Evolutionary conservation across 1,140 invertebrate genomes (phyloP).

Genomic region (Saccostrea glomerata): DNA sequence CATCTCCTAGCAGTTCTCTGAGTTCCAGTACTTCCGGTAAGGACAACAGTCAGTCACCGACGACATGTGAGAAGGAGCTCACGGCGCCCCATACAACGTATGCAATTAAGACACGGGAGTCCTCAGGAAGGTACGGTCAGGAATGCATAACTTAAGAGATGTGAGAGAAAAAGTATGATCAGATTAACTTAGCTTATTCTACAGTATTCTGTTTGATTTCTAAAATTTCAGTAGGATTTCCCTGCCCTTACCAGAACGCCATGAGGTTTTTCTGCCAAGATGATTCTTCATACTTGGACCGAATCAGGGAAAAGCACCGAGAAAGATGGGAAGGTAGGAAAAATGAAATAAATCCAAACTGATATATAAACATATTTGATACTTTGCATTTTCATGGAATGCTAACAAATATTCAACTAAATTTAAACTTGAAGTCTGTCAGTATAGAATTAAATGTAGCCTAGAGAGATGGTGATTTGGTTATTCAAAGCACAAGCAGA

Average conservation of each 20-base stretch:
- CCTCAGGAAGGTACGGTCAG: too few species aligned
- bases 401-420: background rate
- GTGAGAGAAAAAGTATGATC: too few species aligned
- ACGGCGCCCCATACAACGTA: constrained; percentile 19
- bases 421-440: background rate
- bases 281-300: constrained; percentile 64
- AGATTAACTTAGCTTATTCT: too few species aligned
- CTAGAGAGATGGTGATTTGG: background rate
- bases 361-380: background rate
- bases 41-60: constrained; percentile 54
- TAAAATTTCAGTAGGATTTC: constrained; percentile 57
- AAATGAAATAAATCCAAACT: background rate
- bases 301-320: constrained; percentile 67
- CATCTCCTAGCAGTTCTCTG: constrained; percentile 60
- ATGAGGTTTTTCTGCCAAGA: constrained; percentile 71
- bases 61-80: constrained; percentile 49
- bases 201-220: background rate
- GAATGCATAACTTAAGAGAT: too few species aligned
- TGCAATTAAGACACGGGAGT: constrained; percentile 1
- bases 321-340: constrained; percentile 66
- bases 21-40: constrained; percentile 64
- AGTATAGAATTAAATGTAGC: background rate
- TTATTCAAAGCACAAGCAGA: constrained; percentile 23
- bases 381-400: background rate
- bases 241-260: constrained; percentile 66